phyloP scores from a whole-genome alignment of 2,888 invertebrate species.

The Pollenia angustigena region DNA sequence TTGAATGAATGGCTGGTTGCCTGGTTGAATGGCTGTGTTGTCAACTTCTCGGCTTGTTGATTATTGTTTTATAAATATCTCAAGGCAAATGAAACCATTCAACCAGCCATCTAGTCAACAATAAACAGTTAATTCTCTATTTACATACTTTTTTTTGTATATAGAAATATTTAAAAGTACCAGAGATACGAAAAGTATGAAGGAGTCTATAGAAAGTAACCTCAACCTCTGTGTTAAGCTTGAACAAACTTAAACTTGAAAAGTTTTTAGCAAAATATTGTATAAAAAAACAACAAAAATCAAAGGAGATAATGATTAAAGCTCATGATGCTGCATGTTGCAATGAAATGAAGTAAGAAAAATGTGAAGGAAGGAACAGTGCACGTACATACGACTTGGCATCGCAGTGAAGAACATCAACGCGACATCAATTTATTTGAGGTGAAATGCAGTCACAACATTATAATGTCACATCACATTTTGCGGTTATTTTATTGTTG shows the following conservation, averaged over 20 bases:
- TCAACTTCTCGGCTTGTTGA: constrained; percentile 48
- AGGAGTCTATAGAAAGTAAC: constrained; percentile 51
- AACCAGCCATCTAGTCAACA: constrained; percentile 37
- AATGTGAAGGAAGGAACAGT: background rate
- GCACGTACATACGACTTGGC: background rate
- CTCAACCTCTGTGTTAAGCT: constrained; percentile 39
- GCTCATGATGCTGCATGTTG: constrained; percentile 44
- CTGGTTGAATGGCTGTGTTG: constrained; percentile 44
- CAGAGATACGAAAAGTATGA: background rate
- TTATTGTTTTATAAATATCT: constrained; percentile 60
- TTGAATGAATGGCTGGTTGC: constrained; percentile 21
- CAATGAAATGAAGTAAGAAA: background rate
- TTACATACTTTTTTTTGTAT: constrained; percentile 44
- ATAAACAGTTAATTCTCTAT: constrained; percentile 70
- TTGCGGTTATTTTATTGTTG: constrained; percentile 45
- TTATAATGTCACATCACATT: constrained; percentile 69
- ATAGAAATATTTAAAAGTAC: constrained; percentile 31
- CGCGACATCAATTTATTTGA: constrained; percentile 69
- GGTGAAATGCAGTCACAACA: constrained; percentile 69
- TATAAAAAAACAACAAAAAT: background rate
- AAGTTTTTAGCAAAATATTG: background rate
- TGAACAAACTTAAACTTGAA: constrained; percentile 38
- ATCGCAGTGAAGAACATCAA: constrained; percentile 34
- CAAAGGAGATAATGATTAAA: constrained; percentile 20
- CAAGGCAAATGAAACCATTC: constrained; percentile 59